Percentiles rank a stretch among this genome's conserved stretches.
Conservation (phyloP, 2,797 vertebrate genomes). For the Oreonectes daqikongensis region DNA sequence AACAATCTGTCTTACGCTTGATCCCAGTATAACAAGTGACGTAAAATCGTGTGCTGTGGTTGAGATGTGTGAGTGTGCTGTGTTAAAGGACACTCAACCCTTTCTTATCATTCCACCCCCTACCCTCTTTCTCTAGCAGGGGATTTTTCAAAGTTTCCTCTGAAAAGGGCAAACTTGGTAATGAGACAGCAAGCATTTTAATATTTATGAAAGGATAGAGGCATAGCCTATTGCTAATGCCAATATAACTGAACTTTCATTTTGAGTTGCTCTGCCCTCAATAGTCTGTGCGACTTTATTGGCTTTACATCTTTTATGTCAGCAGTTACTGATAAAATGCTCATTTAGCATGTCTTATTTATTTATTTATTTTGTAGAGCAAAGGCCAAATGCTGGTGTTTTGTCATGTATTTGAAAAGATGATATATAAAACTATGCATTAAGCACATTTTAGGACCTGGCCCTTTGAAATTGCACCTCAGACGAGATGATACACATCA, state of each 20-base stretch:
- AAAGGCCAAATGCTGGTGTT: not conserved
- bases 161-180: conserved; percentile 50
- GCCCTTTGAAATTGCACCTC: conserved; percentile 7
- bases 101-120: conserved; percentile 17
- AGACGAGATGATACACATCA: not conserved
- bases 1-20: conserved; percentile 29
- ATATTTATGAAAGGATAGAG: conserved; percentile 52
- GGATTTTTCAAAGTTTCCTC: conserved; percentile 44
- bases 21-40: conserved; percentile 42
- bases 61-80: conserved; percentile 7
- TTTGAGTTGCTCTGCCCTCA: conserved; percentile 20
- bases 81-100: conserved; percentile 23
- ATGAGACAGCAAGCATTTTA: conserved; percentile 46
- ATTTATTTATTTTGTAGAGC: not conserved
- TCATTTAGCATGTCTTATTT: not conserved
- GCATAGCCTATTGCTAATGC: conserved; percentile 31
- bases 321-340: conserved; percentile 10
- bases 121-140: conserved; percentile 3
- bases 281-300: too few relatives aligned
- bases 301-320: conserved; percentile 1
- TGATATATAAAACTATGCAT: not conserved
- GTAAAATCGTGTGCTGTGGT: not conserved
- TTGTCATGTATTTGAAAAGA: not conserved
- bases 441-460: not conserved
- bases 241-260: conserved; percentile 46